phyloP scores from a whole-genome alignment of 2,113 vertebrate species.

The Raja brachyura region DNA sequence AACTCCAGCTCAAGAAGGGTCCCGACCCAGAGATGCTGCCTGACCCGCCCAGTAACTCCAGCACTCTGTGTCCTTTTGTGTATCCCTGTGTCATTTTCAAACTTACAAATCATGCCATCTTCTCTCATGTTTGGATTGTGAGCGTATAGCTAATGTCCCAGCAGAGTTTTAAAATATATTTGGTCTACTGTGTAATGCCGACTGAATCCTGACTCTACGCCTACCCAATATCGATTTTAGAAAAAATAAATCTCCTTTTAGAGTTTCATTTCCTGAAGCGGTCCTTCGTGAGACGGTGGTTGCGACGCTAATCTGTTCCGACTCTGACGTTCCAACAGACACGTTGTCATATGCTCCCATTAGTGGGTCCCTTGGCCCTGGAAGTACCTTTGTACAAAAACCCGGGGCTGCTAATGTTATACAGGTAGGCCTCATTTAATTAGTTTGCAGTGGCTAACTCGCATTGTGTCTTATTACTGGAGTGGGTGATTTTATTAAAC shows the following conservation, averaged over 20 bases:
- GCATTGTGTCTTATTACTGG: background rate
- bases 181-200: background rate
- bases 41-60: no score
- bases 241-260: conserved; percentile 13
- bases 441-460: no score
- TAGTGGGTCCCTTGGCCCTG: conserved; percentile 38
- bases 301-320: conserved; percentile 42
- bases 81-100: no score
- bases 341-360: conserved; percentile 33
- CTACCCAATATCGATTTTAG: background rate
- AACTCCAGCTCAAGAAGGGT: no score
- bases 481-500: background rate
- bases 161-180: background rate
- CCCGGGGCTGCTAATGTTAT: conserved; percentile 40
- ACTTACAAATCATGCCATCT: no score
- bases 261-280: conserved; percentile 42
- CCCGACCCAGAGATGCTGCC: no score
- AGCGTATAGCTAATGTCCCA: no score
- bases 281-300: conserved; percentile 46
- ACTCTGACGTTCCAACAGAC: conserved; percentile 45
- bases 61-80: no score
- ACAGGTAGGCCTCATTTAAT: conserved; percentile 42
- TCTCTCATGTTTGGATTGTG: no score
- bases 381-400: conserved; percentile 46
- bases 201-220: background rate